phyloP scores from a whole-genome alignment of 2,113 vertebrate species.

The Pelobates fuscus region DNA sequence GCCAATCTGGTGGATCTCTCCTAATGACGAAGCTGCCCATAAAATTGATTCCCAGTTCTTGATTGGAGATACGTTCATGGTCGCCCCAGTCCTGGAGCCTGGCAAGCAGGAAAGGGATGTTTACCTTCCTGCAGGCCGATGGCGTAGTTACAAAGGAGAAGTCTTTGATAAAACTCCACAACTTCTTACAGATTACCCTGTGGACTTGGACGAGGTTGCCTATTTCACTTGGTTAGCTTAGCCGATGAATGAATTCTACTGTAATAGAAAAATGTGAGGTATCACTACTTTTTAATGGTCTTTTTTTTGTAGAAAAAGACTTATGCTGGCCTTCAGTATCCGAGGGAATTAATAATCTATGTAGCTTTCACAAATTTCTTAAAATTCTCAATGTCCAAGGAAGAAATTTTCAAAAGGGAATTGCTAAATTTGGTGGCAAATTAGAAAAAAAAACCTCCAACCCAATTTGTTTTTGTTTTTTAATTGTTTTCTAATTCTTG shows the following conservation, averaged over 20 bases:
- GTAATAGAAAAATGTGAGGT: too few relatives aligned
- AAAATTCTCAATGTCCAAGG: too few relatives aligned
- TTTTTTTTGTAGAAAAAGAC: too few relatives aligned
- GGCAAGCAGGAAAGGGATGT: slow-evolving; percentile 93
- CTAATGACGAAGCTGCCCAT: slow-evolving; percentile 81
- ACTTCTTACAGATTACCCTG: slow-evolving; percentile 87
- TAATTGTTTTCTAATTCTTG: too few relatives aligned
- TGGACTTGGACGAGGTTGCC: slow-evolving; percentile 90
- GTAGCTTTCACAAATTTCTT: too few relatives aligned
- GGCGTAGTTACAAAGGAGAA: slow-evolving; percentile 95
- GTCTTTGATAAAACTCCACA: slow-evolving; percentile 86
- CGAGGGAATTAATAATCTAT: too few relatives aligned
- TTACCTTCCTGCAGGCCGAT: slow-evolving; percentile 88
- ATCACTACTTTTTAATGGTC: too few relatives aligned
- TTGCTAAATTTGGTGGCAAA: too few relatives aligned
- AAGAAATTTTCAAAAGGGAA: too few relatives aligned
- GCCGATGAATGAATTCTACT: not conserved
- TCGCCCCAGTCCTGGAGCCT: slow-evolving; percentile 90
- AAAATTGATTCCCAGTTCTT: slow-evolving; percentile 94
- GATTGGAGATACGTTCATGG: slow-evolving; percentile 94
- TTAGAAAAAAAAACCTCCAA: too few relatives aligned
- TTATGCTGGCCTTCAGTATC: too few relatives aligned
- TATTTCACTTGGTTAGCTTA: slow-evolving; percentile 83
- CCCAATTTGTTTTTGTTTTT: too few relatives aligned
- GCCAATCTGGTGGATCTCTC: slow-evolving; percentile 97